These are phyloP conservation scores for Agrochola lota DNA, from an alignment of 2,888 invertebrate species.

Conservation along the genomic window DNA sequence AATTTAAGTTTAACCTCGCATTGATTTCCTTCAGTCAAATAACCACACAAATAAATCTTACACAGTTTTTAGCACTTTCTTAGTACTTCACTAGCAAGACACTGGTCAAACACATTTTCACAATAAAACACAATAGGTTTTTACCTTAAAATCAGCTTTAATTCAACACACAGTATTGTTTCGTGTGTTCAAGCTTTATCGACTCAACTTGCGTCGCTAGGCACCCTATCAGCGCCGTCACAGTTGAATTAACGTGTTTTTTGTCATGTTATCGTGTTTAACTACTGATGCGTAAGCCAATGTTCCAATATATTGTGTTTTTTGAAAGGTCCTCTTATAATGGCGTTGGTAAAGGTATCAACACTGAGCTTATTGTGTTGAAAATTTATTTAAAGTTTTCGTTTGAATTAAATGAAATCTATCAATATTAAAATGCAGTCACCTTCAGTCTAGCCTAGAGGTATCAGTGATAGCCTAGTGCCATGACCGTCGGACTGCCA, in stretches of 20 bases:
- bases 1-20: constrained; percentile 32
- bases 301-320: constrained; percentile 58
- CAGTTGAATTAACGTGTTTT: constrained; percentile 81
- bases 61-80: not conserved
- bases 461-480: no score
- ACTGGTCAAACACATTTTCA: not conserved
- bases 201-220: constrained; percentile 75
- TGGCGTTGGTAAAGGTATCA: not conserved
- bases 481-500: no score
- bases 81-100: not conserved
- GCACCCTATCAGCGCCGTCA: constrained; percentile 80
- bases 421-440: not conserved
- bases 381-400: constrained; percentile 12
- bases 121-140: constrained; percentile 3
- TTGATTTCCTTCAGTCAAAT: not conserved
- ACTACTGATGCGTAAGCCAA: constrained; percentile 67
- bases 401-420: not conserved
- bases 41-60: not conserved
- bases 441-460: not conserved
- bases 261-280: constrained; percentile 69
- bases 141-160: constrained; percentile 10
- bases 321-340: constrained; percentile 8
- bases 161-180: constrained; percentile 27
- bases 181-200: constrained; percentile 68
- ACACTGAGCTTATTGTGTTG: constrained; percentile 21